These are phyloP conservation scores for Lepidurus apus DNA, from an alignment of 1,140 invertebrate species.

Conservation along the genomic window DNA sequence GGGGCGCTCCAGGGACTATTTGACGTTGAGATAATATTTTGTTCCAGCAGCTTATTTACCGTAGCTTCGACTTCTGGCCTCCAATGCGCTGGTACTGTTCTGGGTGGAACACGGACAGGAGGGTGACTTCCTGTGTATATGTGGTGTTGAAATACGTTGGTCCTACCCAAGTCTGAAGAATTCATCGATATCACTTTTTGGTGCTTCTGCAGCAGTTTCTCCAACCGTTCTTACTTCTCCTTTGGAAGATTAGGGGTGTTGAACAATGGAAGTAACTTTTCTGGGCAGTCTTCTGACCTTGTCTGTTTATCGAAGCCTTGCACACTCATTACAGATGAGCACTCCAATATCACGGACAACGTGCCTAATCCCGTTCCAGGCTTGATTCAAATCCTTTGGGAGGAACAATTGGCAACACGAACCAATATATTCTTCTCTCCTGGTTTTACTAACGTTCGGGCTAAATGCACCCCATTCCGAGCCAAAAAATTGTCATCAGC, in stretches of 20 bases:
- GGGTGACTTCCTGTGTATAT: neutral
- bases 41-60: slow-evolving; percentile 30
- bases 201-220: neutral
- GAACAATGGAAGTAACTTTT: neutral
- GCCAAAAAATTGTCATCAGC: neutral
- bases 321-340: neutral
- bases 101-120: neutral
- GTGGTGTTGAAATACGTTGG: neutral
- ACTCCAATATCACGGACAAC: neutral
- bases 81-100: neutral
- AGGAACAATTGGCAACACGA: neutral
- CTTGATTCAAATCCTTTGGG: neutral
- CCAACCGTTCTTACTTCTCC: neutral
- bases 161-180: neutral
- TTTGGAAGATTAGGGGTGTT: neutral
- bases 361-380: neutral
- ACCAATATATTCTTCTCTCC: neutral
- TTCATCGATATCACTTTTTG: neutral
- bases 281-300: neutral
- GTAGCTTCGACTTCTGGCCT: neutral
- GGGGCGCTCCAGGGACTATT: slow-evolving; percentile 30
- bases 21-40: slow-evolving; percentile 22
- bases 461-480: neutral
- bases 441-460: neutral
- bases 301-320: neutral